Percentiles rank a stretch among this genome's conserved stretches.
Evolutionary conservation across 1,140 invertebrate genomes (phyloP).

Genomic region (Pogonus chalceus): DNA sequence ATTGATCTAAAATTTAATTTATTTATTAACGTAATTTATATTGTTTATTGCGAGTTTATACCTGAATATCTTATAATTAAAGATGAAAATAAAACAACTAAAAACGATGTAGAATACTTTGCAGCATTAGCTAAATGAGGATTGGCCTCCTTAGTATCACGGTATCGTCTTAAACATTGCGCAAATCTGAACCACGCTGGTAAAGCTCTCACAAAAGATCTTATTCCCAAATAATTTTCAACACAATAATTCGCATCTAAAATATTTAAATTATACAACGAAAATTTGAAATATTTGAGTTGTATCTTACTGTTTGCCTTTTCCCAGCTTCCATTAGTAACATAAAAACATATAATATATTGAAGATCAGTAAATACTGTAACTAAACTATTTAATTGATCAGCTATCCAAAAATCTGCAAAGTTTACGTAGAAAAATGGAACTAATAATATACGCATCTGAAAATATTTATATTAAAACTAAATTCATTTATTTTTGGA

Average conservation of each 20-base stretch:
- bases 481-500: not conserved
- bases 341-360: slow-evolving; percentile 79
- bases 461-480: slow-evolving; percentile 17
- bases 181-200: slow-evolving; percentile 97
- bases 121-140: slow-evolving; percentile 95
- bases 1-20: too few species aligned
- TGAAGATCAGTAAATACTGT: slow-evolving; percentile 89
- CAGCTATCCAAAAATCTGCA: slow-evolving; percentile 99
- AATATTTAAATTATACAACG: slow-evolving; percentile 9
- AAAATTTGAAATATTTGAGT: not conserved
- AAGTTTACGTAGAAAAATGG: slow-evolving; percentile 95
- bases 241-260: slow-evolving; percentile 50
- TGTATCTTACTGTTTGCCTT: slow-evolving; percentile 41
- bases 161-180: slow-evolving; percentile 91
- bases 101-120: slow-evolving; percentile 96
- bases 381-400: slow-evolving; percentile 92
- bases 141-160: slow-evolving; percentile 80
- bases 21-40: slow-evolving; percentile 10
- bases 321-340: slow-evolving; percentile 62
- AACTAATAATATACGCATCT: slow-evolving; percentile 78
- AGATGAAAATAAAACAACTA: slow-evolving; percentile 81
- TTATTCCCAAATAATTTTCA: slow-evolving; percentile 49
- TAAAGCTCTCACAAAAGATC: slow-evolving; percentile 77
- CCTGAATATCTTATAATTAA: slow-evolving; percentile 57
- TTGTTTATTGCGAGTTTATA: slow-evolving; percentile 29